Evolutionary conservation across 1,140 invertebrate genomes (phyloP).

Genomic region (Diuraphis noxia): DNA sequence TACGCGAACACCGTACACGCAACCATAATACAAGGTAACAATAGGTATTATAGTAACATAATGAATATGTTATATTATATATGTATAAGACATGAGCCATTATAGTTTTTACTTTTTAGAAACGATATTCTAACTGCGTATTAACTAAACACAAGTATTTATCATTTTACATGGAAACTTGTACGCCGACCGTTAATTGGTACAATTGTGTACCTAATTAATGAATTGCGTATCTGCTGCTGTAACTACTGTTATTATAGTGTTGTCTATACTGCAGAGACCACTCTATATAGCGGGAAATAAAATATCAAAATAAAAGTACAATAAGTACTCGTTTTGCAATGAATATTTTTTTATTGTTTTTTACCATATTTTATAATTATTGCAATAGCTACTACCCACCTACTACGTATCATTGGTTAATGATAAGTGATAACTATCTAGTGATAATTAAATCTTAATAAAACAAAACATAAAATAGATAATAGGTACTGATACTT

Average conservation of each 20-base stretch:
- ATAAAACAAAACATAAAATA: too few species aligned
- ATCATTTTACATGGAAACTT: background rate
- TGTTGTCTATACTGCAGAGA: background rate
- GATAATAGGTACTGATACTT: too few species aligned
- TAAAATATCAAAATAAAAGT: background rate
- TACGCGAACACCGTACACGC: too few species aligned
- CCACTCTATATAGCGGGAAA: background rate
- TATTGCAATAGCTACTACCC: background rate
- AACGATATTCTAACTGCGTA: background rate
- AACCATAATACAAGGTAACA: background rate
- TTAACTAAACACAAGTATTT: background rate
- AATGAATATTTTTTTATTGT: background rate
- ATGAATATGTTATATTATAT: slow-evolving; percentile 9
- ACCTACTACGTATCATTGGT: background rate
- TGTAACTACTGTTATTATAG: background rate
- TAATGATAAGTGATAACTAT: too few species aligned
- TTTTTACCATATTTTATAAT: background rate
- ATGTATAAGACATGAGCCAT: background rate
- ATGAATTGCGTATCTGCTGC: background rate
- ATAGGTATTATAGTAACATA: background rate
- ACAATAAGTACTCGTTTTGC: background rate
- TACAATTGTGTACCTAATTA: slow-evolving; percentile 15
- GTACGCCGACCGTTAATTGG: background rate
- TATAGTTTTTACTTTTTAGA: slow-evolving; percentile 7
- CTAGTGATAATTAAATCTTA: too few species aligned